Conservation (phyloP, 2,797 vertebrate genomes). For the Denticeps clupeoides region DNA sequence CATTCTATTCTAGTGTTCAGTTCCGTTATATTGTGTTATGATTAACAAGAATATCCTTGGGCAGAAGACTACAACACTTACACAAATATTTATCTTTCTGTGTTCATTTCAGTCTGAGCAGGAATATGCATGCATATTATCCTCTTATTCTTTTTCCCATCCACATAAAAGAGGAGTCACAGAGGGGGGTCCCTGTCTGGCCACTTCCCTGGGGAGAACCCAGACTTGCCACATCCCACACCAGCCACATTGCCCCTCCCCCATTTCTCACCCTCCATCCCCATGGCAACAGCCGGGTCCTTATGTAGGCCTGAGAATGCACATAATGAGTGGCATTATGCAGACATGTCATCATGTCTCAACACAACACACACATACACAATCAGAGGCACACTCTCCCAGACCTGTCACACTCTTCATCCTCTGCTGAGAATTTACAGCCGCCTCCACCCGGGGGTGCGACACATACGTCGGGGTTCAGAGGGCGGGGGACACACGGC, state of each 20-base stretch:
- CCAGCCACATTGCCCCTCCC: no score
- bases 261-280: conserved; percentile 38
- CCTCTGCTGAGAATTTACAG: no score
- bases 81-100: no score
- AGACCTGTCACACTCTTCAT: neutral
- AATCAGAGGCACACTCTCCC: neutral
- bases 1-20: no score
- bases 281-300: conserved; percentile 63
- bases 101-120: no score
- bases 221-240: conserved; percentile 12
- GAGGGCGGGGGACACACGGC: neutral
- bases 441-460: no score
- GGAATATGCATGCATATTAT: no score
- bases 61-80: no score
- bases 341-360: conserved; percentile 36
- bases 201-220: conserved; percentile 19
- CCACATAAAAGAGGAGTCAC: conserved; percentile 13
- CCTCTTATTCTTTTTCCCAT: conserved; percentile 5
- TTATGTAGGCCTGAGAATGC: conserved; percentile 47
- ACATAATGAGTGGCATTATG: conserved; percentile 58
- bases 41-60: no score
- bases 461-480: neutral
- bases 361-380: neutral
- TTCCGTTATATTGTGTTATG: no score
- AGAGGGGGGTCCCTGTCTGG: conserved; percentile 24